Base-by-base conservation (phyloP, 2,113 vertebrate species). In the Pseudorhombus dupliciocellatus region DNA sequence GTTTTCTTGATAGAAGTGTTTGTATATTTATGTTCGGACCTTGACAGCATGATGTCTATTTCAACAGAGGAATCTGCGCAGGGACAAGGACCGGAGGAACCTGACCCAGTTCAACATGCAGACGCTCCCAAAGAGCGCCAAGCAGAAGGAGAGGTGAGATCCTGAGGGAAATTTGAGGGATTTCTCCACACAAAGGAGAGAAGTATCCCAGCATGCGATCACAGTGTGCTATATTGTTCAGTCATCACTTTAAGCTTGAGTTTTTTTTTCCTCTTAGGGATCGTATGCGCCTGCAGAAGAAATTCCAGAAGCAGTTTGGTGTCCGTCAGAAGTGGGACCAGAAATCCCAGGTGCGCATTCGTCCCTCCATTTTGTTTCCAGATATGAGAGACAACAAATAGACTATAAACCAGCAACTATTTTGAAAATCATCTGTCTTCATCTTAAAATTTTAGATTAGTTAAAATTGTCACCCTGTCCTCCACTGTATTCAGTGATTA, bases 271-370 rank as follows among this genome's bases (percentile, higher is more conserved):
- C 69, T 16, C 88, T 46, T 76, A 99, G 98, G 84, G 98, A 99
- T 86, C 96, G 98, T 14, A 94, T 99, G 88, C 95, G 97, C 1
- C 91, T 99, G 55, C 98, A 99, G 83, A 99, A 99, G 89, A 99
- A 99, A 90, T 98, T 98, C 81, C 98, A 99, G 87, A 99, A 99
- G 90, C 97, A 99, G 84, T 99, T 99, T 90, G 97, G 98, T n/a
- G 97, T 98, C 28, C 94, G 97, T 73, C 98, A 99, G 86, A 99
- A 98, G 67, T 99, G 97, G 97, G 97, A 99, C 91, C 98, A 99
- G 70, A 99, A 98, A 70, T 98, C 96, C n/a, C 97, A 99, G 97
- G 97, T 98, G 63, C 26, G 5, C 26, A 5, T 28, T 28, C 26
- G 26, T 28, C 5, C 26, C 26, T 28, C 26, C 26, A 3, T 28